phyloP scores from a whole-genome alignment of 2,797 vertebrate species.

The Atherinosoma microstoma region DNA sequence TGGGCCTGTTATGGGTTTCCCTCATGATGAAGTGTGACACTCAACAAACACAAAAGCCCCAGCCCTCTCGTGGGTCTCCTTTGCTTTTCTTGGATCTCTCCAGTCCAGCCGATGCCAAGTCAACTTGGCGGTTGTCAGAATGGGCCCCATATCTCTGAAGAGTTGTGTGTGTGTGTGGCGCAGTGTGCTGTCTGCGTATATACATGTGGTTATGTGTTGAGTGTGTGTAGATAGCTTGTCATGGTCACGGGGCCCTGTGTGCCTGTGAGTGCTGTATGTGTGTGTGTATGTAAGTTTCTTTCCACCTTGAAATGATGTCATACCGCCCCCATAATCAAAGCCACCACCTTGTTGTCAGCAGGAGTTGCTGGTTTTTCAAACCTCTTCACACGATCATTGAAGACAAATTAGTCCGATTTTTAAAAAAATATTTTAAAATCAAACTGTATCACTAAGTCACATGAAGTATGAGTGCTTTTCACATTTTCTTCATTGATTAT shows the following conservation, averaged over 20 bases:
- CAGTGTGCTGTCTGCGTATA: conserved; percentile 79
- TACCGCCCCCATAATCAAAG: conserved; percentile 85
- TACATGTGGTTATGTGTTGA: conserved; percentile 79
- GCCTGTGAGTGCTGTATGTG: conserved; percentile 76
- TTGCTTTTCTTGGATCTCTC: conserved; percentile 85
- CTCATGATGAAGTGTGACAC: conserved; percentile 97
- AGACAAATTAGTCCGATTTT: conserved; percentile 19
- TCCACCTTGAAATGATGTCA: conserved; percentile 86
- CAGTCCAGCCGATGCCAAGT: conserved; percentile 89
- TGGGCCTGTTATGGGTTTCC: conserved; percentile 91
- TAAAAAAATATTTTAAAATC: conserved; percentile 17
- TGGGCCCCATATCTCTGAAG: conserved; percentile 90
- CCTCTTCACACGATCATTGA: conserved; percentile 50
- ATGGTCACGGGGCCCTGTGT: conserved; percentile 48
- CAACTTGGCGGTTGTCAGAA: conserved; percentile 94
- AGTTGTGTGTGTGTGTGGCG: conserved; percentile 64
- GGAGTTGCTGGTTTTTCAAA: conserved; percentile 59
- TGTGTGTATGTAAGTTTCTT: conserved; percentile 80
- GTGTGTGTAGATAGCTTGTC: conserved; percentile 75
- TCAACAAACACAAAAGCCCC: conserved; percentile 96
- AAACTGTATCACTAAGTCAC: conserved; percentile 26
- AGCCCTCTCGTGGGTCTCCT: conserved; percentile 90
- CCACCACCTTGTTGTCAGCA: conserved; percentile 84
- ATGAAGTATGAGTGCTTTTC: conserved; percentile 10
- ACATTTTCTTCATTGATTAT: background rate